A percentile compares a stretch with the other conserved stretches of the same genome.
phyloP scores from a whole-genome alignment of 2,888 invertebrate species.

The Folsomia candida region DNA sequence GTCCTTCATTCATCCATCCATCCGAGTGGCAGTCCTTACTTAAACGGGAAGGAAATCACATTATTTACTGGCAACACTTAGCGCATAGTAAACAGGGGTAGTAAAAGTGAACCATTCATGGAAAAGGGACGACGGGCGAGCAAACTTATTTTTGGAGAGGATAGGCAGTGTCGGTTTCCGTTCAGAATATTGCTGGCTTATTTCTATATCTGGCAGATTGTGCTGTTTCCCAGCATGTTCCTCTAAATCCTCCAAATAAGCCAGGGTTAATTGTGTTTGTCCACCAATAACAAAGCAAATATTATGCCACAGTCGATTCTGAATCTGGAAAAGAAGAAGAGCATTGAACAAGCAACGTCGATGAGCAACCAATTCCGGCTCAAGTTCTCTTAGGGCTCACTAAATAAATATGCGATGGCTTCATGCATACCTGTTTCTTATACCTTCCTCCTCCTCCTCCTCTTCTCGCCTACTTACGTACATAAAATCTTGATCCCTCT shows the following conservation, averaged over 20 bases:
- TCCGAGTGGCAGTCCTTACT: no score
- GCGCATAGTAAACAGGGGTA: constrained; percentile 1
- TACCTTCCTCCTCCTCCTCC: no score
- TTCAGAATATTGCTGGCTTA: no score
- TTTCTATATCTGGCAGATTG: constrained; percentile 3
- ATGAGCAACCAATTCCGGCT: background rate
- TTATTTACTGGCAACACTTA: background rate
- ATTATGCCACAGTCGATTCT: no score
- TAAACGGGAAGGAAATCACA: constrained; percentile 2
- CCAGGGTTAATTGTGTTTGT: background rate
- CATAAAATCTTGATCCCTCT: no score
- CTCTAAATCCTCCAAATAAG: background rate
- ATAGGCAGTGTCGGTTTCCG: constrained; percentile 10
- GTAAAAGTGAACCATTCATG: no score
- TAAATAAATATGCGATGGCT: no score
- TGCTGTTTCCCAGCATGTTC: background rate
- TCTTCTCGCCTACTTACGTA: no score
- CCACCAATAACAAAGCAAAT: background rate
- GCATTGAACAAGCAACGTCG: background rate
- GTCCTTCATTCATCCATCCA: background rate
- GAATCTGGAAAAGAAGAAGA: background rate
- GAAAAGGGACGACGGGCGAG: background rate
- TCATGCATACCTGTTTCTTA: no score
- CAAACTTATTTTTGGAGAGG: background rate
- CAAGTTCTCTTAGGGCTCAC: no score